Conservation (phyloP, 2,888 invertebrate species). For the Polymixis lichenea region DNA sequence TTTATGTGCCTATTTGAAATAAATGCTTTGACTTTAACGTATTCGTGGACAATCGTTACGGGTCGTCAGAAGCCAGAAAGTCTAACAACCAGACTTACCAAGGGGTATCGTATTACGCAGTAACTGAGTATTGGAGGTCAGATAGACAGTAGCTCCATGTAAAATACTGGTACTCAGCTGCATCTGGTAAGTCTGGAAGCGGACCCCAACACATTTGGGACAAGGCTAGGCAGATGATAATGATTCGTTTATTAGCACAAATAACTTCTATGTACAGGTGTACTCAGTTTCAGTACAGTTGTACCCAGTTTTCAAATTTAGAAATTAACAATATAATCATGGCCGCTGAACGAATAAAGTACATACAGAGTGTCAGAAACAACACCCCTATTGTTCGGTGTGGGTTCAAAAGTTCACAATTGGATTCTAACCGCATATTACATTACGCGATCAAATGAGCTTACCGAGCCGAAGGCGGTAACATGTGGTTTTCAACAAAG, state of each 20-base stretch:
- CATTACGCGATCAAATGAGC: conserved; percentile 47
- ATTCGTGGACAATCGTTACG: too few relatives aligned
- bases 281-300: not conserved
- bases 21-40: too few relatives aligned
- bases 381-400: conserved; percentile 25
- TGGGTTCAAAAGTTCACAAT: conserved; percentile 45
- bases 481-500: conserved; percentile 37
- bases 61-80: too few relatives aligned
- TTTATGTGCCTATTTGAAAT: too few relatives aligned
- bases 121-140: too few relatives aligned
- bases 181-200: too few relatives aligned
- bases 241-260: not conserved
- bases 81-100: too few relatives aligned
- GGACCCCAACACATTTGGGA: too few relatives aligned
- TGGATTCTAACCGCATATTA: conserved; percentile 46
- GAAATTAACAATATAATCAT: not conserved
- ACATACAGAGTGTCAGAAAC: conserved; percentile 16
- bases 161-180: too few relatives aligned
- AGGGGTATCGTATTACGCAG: too few relatives aligned
- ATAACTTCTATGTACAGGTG: not conserved
- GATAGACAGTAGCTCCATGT: too few relatives aligned
- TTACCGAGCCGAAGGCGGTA: conserved; percentile 35
- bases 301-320: not conserved
- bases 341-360: not conserved
- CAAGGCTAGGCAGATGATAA: too few relatives aligned